Base-by-base conservation (phyloP, 2,888 invertebrate genomes). In the Thalpophila matura region DNA sequence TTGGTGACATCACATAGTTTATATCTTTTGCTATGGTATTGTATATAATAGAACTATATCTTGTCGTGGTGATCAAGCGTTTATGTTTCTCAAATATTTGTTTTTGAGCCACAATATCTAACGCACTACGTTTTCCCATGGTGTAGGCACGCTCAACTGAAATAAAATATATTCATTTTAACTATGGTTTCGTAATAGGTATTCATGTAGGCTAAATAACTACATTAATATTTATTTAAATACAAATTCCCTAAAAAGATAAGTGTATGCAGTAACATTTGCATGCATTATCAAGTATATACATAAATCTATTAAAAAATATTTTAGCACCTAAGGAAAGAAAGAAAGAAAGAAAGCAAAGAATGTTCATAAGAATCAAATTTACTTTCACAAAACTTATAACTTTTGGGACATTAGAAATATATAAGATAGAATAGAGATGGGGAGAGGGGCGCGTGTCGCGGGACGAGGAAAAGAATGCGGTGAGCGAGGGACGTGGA, bases 171-270 rank as follows among this genome's bases (percentile, higher is more conserved):
- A 47, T 47, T 47, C 47, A 47, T 47, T 47, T 47, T 47, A 47
- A 47, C 47, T 47, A 47, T 47, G 47, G 47, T 47, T 47, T 47
- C 47, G 47, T 47, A 47, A 47, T 47, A 47, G 50, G 50, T 50
- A 50, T 50, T 50, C 50, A 50, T 50, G 50, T 50, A 50, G 50
- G 50, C 50, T 50, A 50, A 50, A 50, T 50, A 50, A 50, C 50
- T 50, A 50, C 50, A 50, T 50, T 50, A 50, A 50, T 50, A 50
- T 50, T 50, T 50, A 50, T 50, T 50, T 50, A 47, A 47, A 47
- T 47, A 47, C 47, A 47, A 47, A 47, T 47, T 47, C 47, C 47
- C 47, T 47, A 47, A 47, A 47, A 47, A 47, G 47, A 47, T 47
- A 47, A 47, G 47, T 47, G 47, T 47, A 47, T 47, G 47, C 47